A percentile compares a stretch with the other conserved stretches of the same genome.
These are phyloP conservation scores for Arbacia lixula DNA, from an alignment of 53 echinoderm and acorn worm species.

Conservation along the genomic window DNA sequence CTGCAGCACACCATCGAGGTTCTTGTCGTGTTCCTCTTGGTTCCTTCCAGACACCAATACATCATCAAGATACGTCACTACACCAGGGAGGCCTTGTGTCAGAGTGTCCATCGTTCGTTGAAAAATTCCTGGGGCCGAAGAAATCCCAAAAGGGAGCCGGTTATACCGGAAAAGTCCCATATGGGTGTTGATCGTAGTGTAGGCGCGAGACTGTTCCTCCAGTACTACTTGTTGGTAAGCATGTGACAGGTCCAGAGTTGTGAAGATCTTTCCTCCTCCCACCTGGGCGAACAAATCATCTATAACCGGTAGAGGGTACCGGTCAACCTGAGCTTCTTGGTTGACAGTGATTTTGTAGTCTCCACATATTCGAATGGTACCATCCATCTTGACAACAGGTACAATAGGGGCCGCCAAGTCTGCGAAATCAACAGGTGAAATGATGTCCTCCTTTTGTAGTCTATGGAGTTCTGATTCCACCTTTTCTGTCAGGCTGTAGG, in stretches of 20 bases:
- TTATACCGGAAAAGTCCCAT: constrained; percentile 69
- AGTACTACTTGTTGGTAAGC: constrained; percentile 32
- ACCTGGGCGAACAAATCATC: constrained; percentile 31
- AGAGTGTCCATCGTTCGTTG: constrained; percentile 74
- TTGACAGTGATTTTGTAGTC: constrained; percentile 60
- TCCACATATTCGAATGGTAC: constrained; percentile 38
- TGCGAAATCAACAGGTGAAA: constrained; percentile 3
- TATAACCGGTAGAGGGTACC: constrained; percentile 32
- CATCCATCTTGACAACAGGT: constrained; percentile 48
- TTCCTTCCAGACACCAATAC: constrained; percentile 47
- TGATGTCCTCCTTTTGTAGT: constrained; percentile 31
- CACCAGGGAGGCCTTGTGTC: constrained; percentile 57
- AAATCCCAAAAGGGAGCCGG: constrained; percentile 66
- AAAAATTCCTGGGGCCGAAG: constrained; percentile 78
- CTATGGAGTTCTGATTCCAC: constrained; percentile 33
- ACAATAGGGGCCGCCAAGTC: constrained; percentile 55
- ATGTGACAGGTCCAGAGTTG: constrained; percentile 9
- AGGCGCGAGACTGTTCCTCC: background rate
- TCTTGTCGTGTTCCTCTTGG: constrained; percentile 41
- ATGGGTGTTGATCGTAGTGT: constrained; percentile 62
- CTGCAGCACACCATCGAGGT: constrained; percentile 38
- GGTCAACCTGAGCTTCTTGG: background rate
- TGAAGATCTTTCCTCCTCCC: constrained; percentile 26
- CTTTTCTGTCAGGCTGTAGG: background rate
- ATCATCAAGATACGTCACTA: constrained; percentile 43